phyloP scores from a whole-genome alignment of 2,888 invertebrate species.

The Leistus spinibarbis region DNA sequence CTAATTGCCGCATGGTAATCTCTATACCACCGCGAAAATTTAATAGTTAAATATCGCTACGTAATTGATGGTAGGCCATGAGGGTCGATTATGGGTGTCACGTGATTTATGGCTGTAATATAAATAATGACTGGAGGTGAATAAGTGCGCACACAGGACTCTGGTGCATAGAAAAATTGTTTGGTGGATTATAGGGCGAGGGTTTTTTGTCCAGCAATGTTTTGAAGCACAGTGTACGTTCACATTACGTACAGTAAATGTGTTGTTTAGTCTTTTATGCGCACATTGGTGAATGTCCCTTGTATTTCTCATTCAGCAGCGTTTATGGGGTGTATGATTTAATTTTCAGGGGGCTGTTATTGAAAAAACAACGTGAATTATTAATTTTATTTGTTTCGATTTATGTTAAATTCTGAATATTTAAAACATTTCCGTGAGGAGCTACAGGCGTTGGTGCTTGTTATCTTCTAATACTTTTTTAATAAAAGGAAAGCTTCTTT shows the following conservation, averaged over 20 bases:
- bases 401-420: too few species aligned
- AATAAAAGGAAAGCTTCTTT: too few species aligned
- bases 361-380: neutral
- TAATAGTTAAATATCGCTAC: slow-evolving; percentile 37
- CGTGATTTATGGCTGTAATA: slow-evolving; percentile 13
- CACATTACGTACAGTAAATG: neutral
- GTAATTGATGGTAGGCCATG: slow-evolving; percentile 30
- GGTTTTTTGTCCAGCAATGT: neutral
- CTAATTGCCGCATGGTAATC: slow-evolving; percentile 13
- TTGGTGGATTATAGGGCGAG: too few species aligned
- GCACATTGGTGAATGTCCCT: slow-evolving; percentile 3
- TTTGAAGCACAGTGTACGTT: slow-evolving; percentile 10
- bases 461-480: too few species aligned
- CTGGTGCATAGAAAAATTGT: neutral
- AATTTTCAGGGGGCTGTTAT: slow-evolving; percentile 31
- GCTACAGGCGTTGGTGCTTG: too few species aligned
- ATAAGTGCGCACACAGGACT: slow-evolving; percentile 2
- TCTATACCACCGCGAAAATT: slow-evolving; percentile 27
- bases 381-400: neutral
- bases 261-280: neutral
- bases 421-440: too few species aligned
- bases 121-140: slow-evolving; percentile 30
- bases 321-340: slow-evolving; percentile 38
- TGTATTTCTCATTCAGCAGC: slow-evolving; percentile 22
- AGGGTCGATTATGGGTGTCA: slow-evolving; percentile 10